Base-by-base conservation (phyloP, 2,797 vertebrate genomes). In the Smutsia gigantea region DNA sequence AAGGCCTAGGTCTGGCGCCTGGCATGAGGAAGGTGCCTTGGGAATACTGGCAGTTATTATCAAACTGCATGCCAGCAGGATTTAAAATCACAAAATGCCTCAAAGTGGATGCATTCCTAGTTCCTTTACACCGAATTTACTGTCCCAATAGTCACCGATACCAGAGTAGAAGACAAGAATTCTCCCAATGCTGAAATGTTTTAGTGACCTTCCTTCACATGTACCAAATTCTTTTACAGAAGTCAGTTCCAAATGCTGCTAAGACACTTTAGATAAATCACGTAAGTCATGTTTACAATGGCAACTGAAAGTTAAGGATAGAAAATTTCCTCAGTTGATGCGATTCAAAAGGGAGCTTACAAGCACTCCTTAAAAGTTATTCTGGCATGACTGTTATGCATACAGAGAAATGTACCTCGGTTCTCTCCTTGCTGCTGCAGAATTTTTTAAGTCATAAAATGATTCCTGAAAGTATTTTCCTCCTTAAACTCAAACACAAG, bases 11-110 rank as follows among this genome's bases (percentile, higher is more conserved):
- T 31, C 59, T 0, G 5, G 83, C 7, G 29, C 42, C 69, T 15
- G 27, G 64, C 31, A 14, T 14, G 63, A 75, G 55, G 72, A 42
- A 17, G 19, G 69, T 0, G 3, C 25, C 37, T 5, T 9, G 18
- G 9, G 6, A 42, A 14, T 0, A 7, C 0, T 0, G 46, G 86
- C 29, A 21, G 9, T 18, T 18, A 59, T 25, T 46, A 3, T 4
- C 6, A 55, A 2, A 78, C 42, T 57, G 23, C 0, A 0, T 46
- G 49, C 49, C 42, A 9, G 27, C 25, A 49, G 72, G 77, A 61
- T 7, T n/a, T 64, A 39, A 78, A 31, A 39, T 49, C 4, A 19
- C 21, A n/a, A 25, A 57, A 53, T 0, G n/a, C n/a, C 59, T 57
- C 64, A 14, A 59, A 49, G 87, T 0, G 6, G 59, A 23, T 4